Evolutionary conservation across 1,140 invertebrate species (phyloP).

Genomic region (Magallana gigas): DNA sequence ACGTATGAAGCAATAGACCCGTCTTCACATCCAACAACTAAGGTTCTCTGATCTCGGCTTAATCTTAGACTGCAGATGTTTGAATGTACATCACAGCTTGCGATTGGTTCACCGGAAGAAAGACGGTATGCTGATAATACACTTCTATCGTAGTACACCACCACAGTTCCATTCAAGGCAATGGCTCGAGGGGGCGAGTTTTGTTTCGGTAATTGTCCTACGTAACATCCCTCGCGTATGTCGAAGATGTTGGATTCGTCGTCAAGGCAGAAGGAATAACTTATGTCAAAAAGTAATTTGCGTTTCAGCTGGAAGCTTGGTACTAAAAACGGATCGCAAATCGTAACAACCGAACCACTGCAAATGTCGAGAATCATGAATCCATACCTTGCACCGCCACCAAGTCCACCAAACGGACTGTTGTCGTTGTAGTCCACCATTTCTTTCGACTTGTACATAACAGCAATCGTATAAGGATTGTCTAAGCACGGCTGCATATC

Average conservation of each 20-base stretch:
- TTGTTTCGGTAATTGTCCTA: slow-evolving; percentile 57
- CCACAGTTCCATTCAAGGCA: slow-evolving; percentile 66
- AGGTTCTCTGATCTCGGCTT: slow-evolving; percentile 71
- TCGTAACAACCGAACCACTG: slow-evolving; percentile 65
- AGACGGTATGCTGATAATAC: slow-evolving; percentile 67
- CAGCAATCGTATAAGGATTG: slow-evolving; percentile 66
- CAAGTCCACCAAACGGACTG: slow-evolving; percentile 32
- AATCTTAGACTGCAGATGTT: slow-evolving; percentile 65
- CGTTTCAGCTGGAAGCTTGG: slow-evolving; percentile 52
- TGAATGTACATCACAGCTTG: slow-evolving; percentile 72
- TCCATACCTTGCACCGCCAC: slow-evolving; percentile 51
- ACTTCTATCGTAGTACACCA: slow-evolving; percentile 66
- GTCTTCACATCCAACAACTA: slow-evolving; percentile 75
- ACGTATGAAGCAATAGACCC: slow-evolving; percentile 74
- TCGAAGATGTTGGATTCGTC: slow-evolving; percentile 70
- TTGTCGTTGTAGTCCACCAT: slow-evolving; percentile 46
- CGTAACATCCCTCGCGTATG: slow-evolving; percentile 61
- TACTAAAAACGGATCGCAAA: slow-evolving; percentile 71
- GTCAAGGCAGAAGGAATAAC: slow-evolving; percentile 72
- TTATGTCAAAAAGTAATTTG: slow-evolving; percentile 67
- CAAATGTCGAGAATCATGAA: slow-evolving; percentile 71
- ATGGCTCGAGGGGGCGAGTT: slow-evolving; percentile 58
- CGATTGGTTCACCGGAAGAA: slow-evolving; percentile 67
- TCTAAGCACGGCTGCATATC: slow-evolving; percentile 65
- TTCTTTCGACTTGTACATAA: slow-evolving; percentile 64